Base-by-base conservation (phyloP, 1,140 invertebrate genomes). In the Rhagoletis zephyria region DNA sequence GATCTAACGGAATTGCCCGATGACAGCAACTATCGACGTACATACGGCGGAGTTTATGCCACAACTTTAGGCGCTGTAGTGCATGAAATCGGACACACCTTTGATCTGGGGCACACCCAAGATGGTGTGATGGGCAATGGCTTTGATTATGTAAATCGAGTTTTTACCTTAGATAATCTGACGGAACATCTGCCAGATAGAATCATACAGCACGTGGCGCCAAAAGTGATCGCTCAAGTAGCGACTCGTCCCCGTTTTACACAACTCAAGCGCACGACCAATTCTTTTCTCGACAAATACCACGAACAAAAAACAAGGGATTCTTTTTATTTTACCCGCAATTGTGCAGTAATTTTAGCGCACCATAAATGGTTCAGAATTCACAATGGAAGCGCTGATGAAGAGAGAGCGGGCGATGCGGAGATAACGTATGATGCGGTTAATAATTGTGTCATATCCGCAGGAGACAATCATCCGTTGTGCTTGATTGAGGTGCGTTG, bases 91-190 rank as follows among this genome's bases (percentile, higher is more conserved):
- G 97, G 97, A 14, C 98, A 99, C 92, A 98, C 97, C 1, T 98
- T 99, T 93, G 97, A 99, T 93, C 94, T 99, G 60, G 98, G 97
- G 0, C 98, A 99, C 92, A 97, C 97, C 0, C 94, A 95, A 89
- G 95, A 96, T 89, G 98, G 98, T 7, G 97, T 99, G 74, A 99
- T 99, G 98, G 97, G 97, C 16, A 95, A 97, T 90, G 98, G 97
- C 16, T 98, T 99, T 93, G 97, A 98, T 93, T 96, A 98, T 91
- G 95, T 96, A 70, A 96, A 96, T 94, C 95, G 95, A 90, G 96
- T 96, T 87, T 97, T 96, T 90, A 94, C 95, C n/a, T 94, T 94
- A 51, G 93, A 93, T 14, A 94, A 95, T 89, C 93, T 93, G 89
- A 94, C 90, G 60, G 93, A 90, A 93, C 93, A 93, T 93, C 93